phyloP scores from a whole-genome alignment of 2,113 vertebrate species.

The Shinisaurus crocodilurus region DNA sequence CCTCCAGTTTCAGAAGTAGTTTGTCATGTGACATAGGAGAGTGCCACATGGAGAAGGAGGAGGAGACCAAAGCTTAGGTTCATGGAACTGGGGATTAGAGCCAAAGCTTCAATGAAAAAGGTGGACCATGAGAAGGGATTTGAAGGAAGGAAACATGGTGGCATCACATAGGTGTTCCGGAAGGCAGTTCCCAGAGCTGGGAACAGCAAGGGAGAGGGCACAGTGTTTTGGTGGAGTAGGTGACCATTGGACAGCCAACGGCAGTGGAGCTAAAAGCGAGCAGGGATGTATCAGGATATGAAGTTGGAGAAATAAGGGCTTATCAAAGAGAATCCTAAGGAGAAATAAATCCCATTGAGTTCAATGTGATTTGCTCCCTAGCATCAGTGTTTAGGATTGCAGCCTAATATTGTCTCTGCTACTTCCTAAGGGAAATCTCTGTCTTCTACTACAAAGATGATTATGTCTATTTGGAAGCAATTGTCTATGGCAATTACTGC shows the following conservation, averaged over 20 bases:
- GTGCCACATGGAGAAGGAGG: background rate
- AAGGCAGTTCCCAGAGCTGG: background rate
- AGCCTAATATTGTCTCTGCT: background rate
- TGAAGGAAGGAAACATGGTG: background rate
- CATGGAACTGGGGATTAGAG: background rate
- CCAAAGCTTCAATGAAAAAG: background rate
- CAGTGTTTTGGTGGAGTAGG: background rate
- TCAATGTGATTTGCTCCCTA: background rate
- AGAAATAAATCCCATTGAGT: background rate
- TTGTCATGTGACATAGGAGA: background rate
- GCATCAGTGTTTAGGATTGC: background rate
- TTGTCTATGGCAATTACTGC: slow-evolving; percentile 1
- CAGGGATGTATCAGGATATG: no score
- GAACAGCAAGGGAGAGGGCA: background rate
- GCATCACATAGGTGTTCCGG: background rate
- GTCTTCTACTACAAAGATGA: background rate
- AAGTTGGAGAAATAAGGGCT: background rate
- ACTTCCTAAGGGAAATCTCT: background rate
- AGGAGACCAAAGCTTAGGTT: no score
- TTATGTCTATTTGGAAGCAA: background rate
- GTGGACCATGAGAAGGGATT: background rate
- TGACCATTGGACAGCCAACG: background rate
- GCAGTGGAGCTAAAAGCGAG: background rate
- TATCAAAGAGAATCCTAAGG: background rate
- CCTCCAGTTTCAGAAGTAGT: background rate